phyloP scores from a whole-genome alignment of 2,113 vertebrate genomes.

The Clinocottus analis region DNA sequence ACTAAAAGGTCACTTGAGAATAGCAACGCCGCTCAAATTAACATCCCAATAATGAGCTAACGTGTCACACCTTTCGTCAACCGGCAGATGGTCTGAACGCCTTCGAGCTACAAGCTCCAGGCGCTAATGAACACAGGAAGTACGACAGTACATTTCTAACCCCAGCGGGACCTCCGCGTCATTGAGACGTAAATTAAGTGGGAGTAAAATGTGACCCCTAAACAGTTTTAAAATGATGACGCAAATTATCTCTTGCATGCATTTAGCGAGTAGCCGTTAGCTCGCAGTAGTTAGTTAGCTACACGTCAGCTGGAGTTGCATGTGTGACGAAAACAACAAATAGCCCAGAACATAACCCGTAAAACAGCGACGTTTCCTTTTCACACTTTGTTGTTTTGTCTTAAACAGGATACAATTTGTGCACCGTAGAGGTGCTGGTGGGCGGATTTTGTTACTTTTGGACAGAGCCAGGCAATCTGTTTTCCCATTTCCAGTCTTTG shows the following conservation, averaged over 20 bases:
- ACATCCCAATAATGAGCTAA: slow-evolving; percentile 48
- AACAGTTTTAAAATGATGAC: slow-evolving; percentile 22
- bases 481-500: neutral
- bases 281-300: neutral
- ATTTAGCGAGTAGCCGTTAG: neutral
- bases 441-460: neutral
- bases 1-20: slow-evolving; percentile 50
- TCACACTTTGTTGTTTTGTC: neutral
- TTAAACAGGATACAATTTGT: neutral
- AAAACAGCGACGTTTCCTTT: neutral
- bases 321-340: neutral
- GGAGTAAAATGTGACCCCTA: slow-evolving; percentile 25
- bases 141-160: slow-evolving; percentile 41
- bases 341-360: neutral
- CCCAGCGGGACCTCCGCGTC: slow-evolving; percentile 23
- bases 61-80: slow-evolving; percentile 35
- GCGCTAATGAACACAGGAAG: slow-evolving; percentile 46
- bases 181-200: slow-evolving; percentile 2
- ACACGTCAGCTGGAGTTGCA: neutral
- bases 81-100: slow-evolving; percentile 42
- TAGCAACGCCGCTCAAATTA: slow-evolving; percentile 30
- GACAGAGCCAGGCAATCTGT: neutral
- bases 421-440: neutral
- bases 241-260: neutral
- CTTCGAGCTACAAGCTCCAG: slow-evolving; percentile 38